Evolutionary conservation across 2,888 invertebrate genomes (phyloP).

Genomic region (Athripsodes cinereus): DNA sequence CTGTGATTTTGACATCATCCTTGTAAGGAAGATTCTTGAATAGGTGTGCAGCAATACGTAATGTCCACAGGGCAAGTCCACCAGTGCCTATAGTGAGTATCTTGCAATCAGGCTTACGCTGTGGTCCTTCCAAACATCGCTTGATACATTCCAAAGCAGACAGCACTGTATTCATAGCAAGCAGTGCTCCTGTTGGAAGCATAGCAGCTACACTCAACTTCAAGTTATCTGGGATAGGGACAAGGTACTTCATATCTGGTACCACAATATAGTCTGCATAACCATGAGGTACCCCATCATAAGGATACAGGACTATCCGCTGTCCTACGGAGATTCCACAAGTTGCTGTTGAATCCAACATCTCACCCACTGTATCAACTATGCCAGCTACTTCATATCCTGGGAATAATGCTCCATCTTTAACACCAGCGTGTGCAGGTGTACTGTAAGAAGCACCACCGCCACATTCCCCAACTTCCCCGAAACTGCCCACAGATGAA

Average conservation of each 20-base stretch:
- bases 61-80: conserved; percentile 88
- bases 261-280: conserved; percentile 89
- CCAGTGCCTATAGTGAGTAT: conserved; percentile 92
- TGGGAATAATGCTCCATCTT: conserved; percentile 81
- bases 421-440: conserved; percentile 68
- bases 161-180: conserved; percentile 85
- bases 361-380: conserved; percentile 69
- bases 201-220: conserved; percentile 86
- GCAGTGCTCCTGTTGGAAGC: conserved; percentile 86
- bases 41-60: conserved; percentile 80
- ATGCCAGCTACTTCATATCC: conserved; percentile 79
- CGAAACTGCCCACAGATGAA: conserved; percentile 51
- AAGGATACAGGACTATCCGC: conserved; percentile 76
- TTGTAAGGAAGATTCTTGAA: conserved; percentile 63
- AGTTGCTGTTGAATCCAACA: conserved; percentile 46
- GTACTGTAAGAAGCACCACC: conserved; percentile 41
- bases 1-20: conserved; percentile 66
- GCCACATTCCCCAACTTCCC: conserved; percentile 44
- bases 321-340: conserved; percentile 62
- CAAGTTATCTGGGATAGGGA: conserved; percentile 76
- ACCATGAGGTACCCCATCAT: conserved; percentile 79
- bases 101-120: conserved; percentile 63
- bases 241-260: conserved; percentile 79
- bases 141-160: conserved; percentile 70
- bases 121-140: conserved; percentile 57